Evolutionary conservation across 2,888 invertebrate genomes (phyloP), one percentile per base, ranked within the genome.

Genomic region (Drosophila niveifrons): DNA sequence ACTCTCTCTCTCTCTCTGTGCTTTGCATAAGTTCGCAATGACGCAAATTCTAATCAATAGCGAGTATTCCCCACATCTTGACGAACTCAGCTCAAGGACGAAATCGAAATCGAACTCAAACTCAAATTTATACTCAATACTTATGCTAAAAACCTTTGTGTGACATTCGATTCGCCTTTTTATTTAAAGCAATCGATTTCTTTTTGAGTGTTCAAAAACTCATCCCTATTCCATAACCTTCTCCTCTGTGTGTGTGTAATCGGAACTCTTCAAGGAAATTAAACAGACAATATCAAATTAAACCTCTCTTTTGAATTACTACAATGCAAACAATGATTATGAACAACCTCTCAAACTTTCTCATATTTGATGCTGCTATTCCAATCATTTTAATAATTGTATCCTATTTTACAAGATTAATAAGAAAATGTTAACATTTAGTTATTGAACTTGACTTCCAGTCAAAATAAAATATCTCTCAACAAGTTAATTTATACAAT

Each of bases 41-140:
- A 48, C 64, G 66, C 44, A 69, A 59, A 64, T 62, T 83, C 78
- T 75, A 78, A 83, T 86, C 87, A 75, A 83, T 86, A 85, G 11
- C 34, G 8, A 34, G 34, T 51, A 34, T 51, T 34, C 11, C n/a
- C 18, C 34, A 34, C 34, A 51, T 51, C 11, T 18, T n/a, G 31
- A n/a, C 34, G 17, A 50, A 23, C 23, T 23, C 28, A 47, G 13
- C 13, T 47, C 47, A 47, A 29, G 28, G 47, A 29, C 29, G 6
- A 13, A 41, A 6, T 13, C 15, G 6, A 13, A 41, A 13, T 41
- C 15, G 34, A 48, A 7, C 31, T 48, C 17, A 31, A 48, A 48
- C 9, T 48, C 10, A 9, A 48, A 15, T 3, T 15, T n/a, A 34
- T 17, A 23, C 23, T 23, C 23, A n/a, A n/a, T n/a, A n/a, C n/a